Evolutionary conservation across 2,797 vertebrate species (phyloP).

Genomic region (Yasuhikotakia modesta): DNA sequence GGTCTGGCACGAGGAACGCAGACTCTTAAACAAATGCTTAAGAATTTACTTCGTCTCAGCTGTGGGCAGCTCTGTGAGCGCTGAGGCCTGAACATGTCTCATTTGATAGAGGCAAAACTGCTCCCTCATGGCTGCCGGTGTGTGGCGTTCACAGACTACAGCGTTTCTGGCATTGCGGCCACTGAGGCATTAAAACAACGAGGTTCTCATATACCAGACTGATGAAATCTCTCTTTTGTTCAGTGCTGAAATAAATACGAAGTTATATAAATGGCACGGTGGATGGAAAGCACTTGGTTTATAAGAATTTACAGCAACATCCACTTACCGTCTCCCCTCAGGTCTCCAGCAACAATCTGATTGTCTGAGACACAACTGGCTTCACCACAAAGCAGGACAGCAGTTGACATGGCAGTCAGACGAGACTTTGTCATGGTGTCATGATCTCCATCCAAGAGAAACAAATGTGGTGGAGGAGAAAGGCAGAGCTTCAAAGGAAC

Average conservation of each 20-base stretch:
- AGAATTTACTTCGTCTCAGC: slow-evolving; percentile 52
- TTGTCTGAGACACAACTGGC: slow-evolving; percentile 35
- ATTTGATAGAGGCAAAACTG: slow-evolving; percentile 44
- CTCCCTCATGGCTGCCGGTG: slow-evolving; percentile 45
- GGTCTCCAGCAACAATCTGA: slow-evolving; percentile 16
- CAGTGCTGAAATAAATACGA: slow-evolving; percentile 13
- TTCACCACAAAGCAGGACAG: slow-evolving; percentile 25
- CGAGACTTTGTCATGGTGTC: slow-evolving; percentile 20
- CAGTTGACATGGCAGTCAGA: slow-evolving; percentile 36
- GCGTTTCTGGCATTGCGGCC: slow-evolving; percentile 41
- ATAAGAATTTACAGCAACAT: slow-evolving; percentile 30
- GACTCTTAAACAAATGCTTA: slow-evolving; percentile 56
- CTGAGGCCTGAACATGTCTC: slow-evolving; percentile 48
- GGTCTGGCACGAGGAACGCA: slow-evolving; percentile 54
- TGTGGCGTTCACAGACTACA: slow-evolving; percentile 44
- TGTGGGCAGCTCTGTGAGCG: slow-evolving; percentile 39
- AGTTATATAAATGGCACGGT: slow-evolving; percentile 19
- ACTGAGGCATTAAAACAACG: slow-evolving; percentile 43
- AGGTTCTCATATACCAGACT: slow-evolving; percentile 44
- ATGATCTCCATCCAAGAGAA: slow-evolving; percentile 32
- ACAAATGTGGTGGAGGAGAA: slow-evolving; percentile 33
- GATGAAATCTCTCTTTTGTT: slow-evolving; percentile 45
- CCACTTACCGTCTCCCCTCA: slow-evolving; percentile 5
- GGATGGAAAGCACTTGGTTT: slow-evolving; percentile 40
- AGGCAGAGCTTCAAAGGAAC: slow-evolving; percentile 50